Evolutionary conservation across 2,113 vertebrate species (phyloP).

Genomic region (Gobius niger): DNA sequence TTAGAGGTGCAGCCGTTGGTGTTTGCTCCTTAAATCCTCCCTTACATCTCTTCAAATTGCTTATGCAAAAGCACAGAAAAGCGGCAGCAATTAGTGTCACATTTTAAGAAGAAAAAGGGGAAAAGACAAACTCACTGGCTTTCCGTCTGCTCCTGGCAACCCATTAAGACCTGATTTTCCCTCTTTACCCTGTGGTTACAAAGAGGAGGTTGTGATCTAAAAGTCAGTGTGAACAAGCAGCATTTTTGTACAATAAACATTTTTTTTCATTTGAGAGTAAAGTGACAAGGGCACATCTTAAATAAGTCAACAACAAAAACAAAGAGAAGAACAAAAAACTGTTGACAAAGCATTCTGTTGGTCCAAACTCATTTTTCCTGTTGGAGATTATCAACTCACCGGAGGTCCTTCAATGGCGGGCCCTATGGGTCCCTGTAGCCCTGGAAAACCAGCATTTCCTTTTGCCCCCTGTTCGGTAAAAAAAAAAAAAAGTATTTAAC

Average conservation of each 20-base stretch:
- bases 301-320: no score
- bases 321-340: no score
- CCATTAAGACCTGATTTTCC: constrained; percentile 72
- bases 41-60: constrained; percentile 10
- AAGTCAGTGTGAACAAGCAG: not conserved
- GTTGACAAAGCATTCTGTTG: no score
- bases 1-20: constrained; percentile 33
- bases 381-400: constrained; percentile 66
- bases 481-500: not conserved
- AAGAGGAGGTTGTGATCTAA: constrained; percentile 3
- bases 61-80: constrained; percentile 21
- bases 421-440: constrained; percentile 79
- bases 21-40: constrained; percentile 22
- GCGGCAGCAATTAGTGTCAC: constrained; percentile 13
- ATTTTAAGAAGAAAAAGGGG: not conserved
- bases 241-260: not conserved
- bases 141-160: constrained; percentile 68
- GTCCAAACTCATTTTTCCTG: no score
- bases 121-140: constrained; percentile 62
- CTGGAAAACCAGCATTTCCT: constrained; percentile 78
- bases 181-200: constrained; percentile 72
- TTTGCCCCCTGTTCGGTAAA: constrained; percentile 61
- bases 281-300: no score
- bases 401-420: constrained; percentile 74
- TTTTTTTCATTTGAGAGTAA: not conserved